Evolutionary conservation across 2,888 invertebrate genomes (phyloP), one percentile per base, ranked within the genome.

Genomic region (Halocaridina rubra): DNA sequence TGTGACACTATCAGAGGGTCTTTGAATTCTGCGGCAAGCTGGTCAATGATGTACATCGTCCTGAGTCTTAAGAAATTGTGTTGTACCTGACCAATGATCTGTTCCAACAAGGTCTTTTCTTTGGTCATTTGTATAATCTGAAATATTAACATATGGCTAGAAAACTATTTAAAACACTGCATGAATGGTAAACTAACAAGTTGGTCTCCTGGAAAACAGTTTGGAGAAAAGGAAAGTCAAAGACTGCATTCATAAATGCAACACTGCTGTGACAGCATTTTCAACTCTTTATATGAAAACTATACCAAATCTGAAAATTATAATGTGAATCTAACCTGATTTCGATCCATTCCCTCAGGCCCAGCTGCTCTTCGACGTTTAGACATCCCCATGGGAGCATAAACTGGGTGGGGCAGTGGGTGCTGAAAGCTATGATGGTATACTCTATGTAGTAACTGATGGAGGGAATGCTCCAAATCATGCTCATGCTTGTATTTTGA

Each of bases 1-100:
- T 98, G 98, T 0, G 97, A 97, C 32, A 97, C 95, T 74, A 98
- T 97, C 78, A 98, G 93, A 0, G 98, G 98, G 92, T 98, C 98
- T 91, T 97, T 97, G 0, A 98, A 95, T 92, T 97, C 97, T 89
- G 96, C 95, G 0, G 98, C 97, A 89, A 98, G 94, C 3, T 96
- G 96, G 89, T 98, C 98, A 57, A 98, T 92, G 0, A 98, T 97
- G 89, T 96, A 96, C 92, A 97, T 97, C 0, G 97, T 97, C 72
- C 97, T 93, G 87, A 96, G 93, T 2, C 98, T 92, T 94, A 98
- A 95, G 89, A 98, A 97, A 90, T 96, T 97, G 90, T 98, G 98
- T 90, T 98, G 98, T 0, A 98, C 97, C 91, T 98, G 98, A 89
- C 96, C 95, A 85, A 98, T 97, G 78, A 98, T 98, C 92, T 98